Evolutionary conservation across 2,113 vertebrate species (phyloP).

Genomic region (Anhinga anhinga): DNA sequence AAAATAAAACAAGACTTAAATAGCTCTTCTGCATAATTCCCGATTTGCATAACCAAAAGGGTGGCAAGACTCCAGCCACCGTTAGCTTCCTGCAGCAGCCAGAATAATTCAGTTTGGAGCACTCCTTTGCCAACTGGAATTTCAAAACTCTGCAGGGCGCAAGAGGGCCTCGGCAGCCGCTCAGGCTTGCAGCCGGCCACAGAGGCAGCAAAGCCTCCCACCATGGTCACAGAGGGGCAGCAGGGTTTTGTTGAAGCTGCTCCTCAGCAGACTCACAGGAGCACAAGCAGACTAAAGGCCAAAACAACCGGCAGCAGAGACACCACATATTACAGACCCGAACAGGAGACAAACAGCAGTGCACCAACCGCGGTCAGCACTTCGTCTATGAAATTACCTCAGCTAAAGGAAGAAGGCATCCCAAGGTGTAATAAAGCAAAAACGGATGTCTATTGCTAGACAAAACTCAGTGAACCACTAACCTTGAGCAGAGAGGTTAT

Average conservation of each 20-base stretch:
- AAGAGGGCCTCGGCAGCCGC: not conserved
- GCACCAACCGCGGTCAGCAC: not conserved
- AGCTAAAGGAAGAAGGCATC: constrained; percentile 9
- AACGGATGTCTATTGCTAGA: not conserved
- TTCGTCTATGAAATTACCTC: constrained; percentile 43
- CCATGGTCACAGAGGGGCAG: not conserved
- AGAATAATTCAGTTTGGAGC: constrained; percentile 19
- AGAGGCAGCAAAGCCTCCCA: not conserved
- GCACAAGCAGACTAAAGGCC: not conserved
- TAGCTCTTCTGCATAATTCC: constrained; percentile 64
- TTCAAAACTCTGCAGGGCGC: not conserved
- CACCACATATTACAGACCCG: not conserved
- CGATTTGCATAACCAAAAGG: constrained; percentile 61
- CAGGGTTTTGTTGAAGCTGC: not conserved
- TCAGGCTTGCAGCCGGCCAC: not conserved
- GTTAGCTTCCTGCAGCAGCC: constrained; percentile 22
- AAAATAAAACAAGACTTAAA: constrained; percentile 66
- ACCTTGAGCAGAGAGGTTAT: constrained; percentile 4
- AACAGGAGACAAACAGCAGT: constrained; percentile 34
- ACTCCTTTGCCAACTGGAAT: not conserved
- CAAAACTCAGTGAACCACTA: constrained; percentile 26
- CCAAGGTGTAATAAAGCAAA: constrained; percentile 36
- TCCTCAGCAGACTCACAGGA: not conserved
- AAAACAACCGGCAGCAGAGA: not conserved
- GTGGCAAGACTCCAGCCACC: constrained; percentile 49